A percentile compares a stretch with the other conserved stretches of the same genome.
Evolutionary conservation across 2,888 invertebrate species (phyloP).

Genomic region (Sericinus montela): DNA sequence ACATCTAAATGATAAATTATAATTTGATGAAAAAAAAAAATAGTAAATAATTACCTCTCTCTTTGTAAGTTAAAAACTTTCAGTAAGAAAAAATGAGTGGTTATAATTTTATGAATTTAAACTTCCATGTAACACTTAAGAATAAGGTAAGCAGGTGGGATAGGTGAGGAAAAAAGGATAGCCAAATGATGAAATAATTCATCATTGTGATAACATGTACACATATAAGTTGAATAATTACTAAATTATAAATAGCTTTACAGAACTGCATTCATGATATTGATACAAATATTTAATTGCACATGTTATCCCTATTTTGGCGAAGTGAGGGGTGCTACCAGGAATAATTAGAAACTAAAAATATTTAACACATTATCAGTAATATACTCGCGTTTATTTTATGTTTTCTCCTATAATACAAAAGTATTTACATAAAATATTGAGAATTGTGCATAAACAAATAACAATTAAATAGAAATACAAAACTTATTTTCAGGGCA

Average conservation of each 20-base stretch:
- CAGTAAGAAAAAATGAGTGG: not conserved
- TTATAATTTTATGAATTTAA: conserved; percentile 10
- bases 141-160: conserved; percentile 29
- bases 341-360: conserved; percentile 80
- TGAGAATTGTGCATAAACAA: conserved; percentile 81
- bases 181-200: conserved; percentile 57
- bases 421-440: conserved; percentile 80
- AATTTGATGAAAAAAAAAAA: not conserved
- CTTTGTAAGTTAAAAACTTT: not conserved
- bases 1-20: not conserved
- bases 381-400: conserved; percentile 81
- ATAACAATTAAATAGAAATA: conserved; percentile 80
- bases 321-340: conserved; percentile 79
- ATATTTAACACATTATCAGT: conserved; percentile 76
- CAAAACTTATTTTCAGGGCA: conserved; percentile 73
- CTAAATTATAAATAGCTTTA: conserved; percentile 18
- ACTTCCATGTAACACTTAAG: not conserved
- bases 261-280: conserved; percentile 16
- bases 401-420: conserved; percentile 78
- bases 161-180: conserved; percentile 49
- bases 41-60: conserved; percentile 15
- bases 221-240: conserved; percentile 29
- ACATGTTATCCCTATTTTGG: conserved; percentile 78
- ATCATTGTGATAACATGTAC: conserved; percentile 71
- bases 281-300: conserved; percentile 32